Evolutionary conservation across 2,888 invertebrate species (phyloP), one percentile per base, ranked within the genome.

Genomic region (Tetanocera ferruginea): DNA sequence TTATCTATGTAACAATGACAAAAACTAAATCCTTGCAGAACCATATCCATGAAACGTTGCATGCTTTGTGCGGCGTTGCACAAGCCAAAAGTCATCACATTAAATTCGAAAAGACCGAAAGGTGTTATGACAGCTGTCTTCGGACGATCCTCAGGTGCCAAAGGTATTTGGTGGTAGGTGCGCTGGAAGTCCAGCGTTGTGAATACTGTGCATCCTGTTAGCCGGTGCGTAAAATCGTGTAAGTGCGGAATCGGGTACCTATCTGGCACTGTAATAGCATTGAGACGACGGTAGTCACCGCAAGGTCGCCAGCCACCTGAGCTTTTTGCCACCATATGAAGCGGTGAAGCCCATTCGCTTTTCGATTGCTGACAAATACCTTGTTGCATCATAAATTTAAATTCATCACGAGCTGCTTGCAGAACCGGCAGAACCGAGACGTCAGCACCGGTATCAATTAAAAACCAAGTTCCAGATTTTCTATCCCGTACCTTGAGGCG

Each of bases 291-390:
- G n/a, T n/a, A n/a, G n/a, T n/a, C n/a, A n/a, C n/a, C n/a, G n/a
- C n/a, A n/a, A n/a, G n/a, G n/a, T n/a, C n/a, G n/a, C n/a, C n/a
- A n/a, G n/a, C n/a, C n/a, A n/a, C n/a, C n/a, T n/a, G n/a, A n/a
- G n/a, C n/a, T n/a, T n/a, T n/a, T n/a, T n/a, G n/a, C n/a, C n/a
- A n/a, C n/a, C n/a, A n/a, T n/a, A n/a, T n/a, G n/a, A n/a, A n/a
- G n/a, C n/a, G n/a, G n/a, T n/a, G n/a, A n/a, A n/a, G n/a, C n/a
- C n/a, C n/a, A n/a, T n/a, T n/a, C n/a, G n/a, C n/a, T n/a, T n/a
- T n/a, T n/a, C n/a, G n/a, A n/a, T 85, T 0, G 89, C 89, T 0
- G 88, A 57, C 88, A 88, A 8, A 90, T 88, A 0, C 89, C 90
- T 49, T 84, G 80, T 28, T 89, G 84, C 28, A 80, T 43, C 76